Base-by-base conservation (phyloP, 2,888 invertebrate genomes). In the Euproctis similis region DNA sequence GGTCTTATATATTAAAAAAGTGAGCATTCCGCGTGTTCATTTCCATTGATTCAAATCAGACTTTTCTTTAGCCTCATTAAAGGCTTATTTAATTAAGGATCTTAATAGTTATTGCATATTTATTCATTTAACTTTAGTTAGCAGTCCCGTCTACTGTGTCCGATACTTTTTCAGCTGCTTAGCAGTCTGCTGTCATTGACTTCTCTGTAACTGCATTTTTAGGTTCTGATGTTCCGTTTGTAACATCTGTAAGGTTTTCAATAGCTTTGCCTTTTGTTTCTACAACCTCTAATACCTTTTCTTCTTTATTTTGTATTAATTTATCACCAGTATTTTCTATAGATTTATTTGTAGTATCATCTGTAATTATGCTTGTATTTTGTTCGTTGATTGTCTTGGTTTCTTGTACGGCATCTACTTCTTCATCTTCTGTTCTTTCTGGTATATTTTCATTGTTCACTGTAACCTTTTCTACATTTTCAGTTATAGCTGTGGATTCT, bases 101-200 rank as follows among this genome's bases (percentile, higher is more conserved):
- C n/a, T n/a, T n/a, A n/a, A n/a, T n/a, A n/a, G n/a, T n/a, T n/a
- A n/a, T n/a, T n/a, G n/a, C n/a, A n/a, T n/a, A n/a, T n/a, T n/a
- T n/a, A n/a, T n/a, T n/a, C n/a, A n/a, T n/a, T n/a, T n/a, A n/a
- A n/a, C n/a, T n/a, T n/a, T n/a, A n/a, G n/a, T n/a, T n/a, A n/a
- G n/a, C n/a, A n/a, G n/a, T n/a, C n/a, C n/a, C n/a, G n/a, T n/a
- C n/a, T n/a, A n/a, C n/a, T n/a, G n/a, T n/a, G n/a, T n/a, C n/a
- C n/a, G n/a, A n/a, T n/a, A n/a, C n/a, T 48, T 44, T 13, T 14
- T 16, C 20, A 38, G 36, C 27, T 24, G 34, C 21, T 31, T 12
- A 23, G 36, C 39, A 12, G 24, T 18, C 4, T 28, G 34, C 4
- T 27, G 24, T n/a, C 10, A 3, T 12, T 12, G 23, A 9, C 7